Evolutionary conservation across 1,140 invertebrate genomes (phyloP), one percentile per base, ranked within the genome.

Genomic region (Bemisia tabaci): DNA sequence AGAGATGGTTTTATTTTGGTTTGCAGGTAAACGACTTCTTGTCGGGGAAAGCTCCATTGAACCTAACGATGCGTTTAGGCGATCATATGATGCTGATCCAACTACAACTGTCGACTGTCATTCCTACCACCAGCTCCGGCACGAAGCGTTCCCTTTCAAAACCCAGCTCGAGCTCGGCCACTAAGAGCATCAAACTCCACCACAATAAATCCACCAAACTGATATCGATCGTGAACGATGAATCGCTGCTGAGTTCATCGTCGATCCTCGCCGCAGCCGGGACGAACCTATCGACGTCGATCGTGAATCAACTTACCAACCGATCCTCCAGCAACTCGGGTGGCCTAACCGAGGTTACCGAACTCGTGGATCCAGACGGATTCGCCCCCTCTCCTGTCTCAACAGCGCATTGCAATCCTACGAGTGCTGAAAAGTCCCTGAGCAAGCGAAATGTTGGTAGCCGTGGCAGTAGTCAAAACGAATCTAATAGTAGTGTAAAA

Each of bases 21-120:
- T 74, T 76, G 2, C 80, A 87, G 81, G 93, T 97, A 67, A 94
- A 94, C 80, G 93, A 95, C 77, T 96, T 97, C 76, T 81, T 97
- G 12, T 92, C 90, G 74, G 92, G 94, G 59, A 92, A 94, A 77
- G 92, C 92, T 26, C 94, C 94, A 21, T 79, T 97, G 25, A 95
- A 95, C 77, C 80, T 97, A 62, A 95, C 92, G 59, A 95, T 96
- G 91, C 84, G 92, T 67, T 80, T 96, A 17, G 93, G 93, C 24
- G 93, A 96, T 76, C 93, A 96, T 79, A 94, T 96, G 90, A 95
- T 96, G 93, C 83, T 96, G 65, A 95, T 97, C 66, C 93, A 96
- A 77, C 80, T 96, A 58, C 93, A 96, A 76, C 79, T 97, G 64
- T 94, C 91, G 60, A 94, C 92, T 17, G 85, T 93, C 1, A 83